Evolutionary conservation across 2,888 invertebrate genomes (phyloP), one percentile per base, ranked within the genome.

Genomic region (Dicycla oo): DNA sequence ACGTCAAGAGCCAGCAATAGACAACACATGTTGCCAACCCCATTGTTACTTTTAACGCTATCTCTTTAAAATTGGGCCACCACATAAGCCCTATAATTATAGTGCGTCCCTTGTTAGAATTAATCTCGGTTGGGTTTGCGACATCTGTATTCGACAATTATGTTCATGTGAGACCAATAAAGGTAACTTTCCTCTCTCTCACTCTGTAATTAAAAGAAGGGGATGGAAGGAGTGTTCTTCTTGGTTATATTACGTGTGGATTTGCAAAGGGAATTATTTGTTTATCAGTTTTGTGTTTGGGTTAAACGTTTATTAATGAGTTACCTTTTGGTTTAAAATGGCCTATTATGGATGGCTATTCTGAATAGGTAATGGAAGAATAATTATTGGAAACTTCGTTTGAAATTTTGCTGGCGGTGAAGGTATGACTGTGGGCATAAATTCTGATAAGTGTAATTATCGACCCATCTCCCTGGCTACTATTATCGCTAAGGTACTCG

Each of bases 61-160:
- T 2, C 34, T 61, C 71, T 73, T 72, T 2, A 84, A 20, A 82
- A 82, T 83, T 91, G 73, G 0, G 76, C 88, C 88, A 81, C 49
- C 72, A 67, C 68, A 80, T 85, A 87, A 90, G 88, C 91, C 91
- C 91, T 90, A 92, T 93, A 93, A 92, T 92, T 91, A 93, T 92
- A 93, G 92, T 93, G 90, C 88, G 91, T 93, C 94, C 94, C 95
- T 94, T 92, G 94, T 94, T 94, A 93, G 92, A 93, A 94, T 94
- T 94, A 95, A 95, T 95, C 95, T 94, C 91, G 91, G 91, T 91
- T 82, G 91, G 91, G 91, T 89, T 88, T 86, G 90, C 93, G 93
- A 94, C 94, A 95, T 94, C 94, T 95, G 94, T 93, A 93, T 94
- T 93, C 93, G 94, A 94, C 94, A 94, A 95, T 95, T 93, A 95